Evolutionary conservation across 2,113 vertebrate species (phyloP), one percentile per base, ranked within the genome.

Genomic region (Tapirus terrestris): DNA sequence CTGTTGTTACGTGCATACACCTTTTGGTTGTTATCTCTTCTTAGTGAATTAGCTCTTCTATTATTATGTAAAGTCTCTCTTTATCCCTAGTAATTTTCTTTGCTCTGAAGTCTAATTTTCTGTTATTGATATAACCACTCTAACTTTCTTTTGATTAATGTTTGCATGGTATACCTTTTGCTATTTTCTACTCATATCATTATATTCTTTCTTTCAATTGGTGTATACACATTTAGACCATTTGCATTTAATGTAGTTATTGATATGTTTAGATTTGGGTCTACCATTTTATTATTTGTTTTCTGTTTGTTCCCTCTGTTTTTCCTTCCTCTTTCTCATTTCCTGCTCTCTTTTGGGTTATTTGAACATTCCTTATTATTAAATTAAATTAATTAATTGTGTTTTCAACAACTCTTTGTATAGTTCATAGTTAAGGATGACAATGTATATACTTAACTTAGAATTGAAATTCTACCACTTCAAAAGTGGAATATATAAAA

Each of bases 31-130:
- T 96, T 80, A 79, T 77, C 58, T 80, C 39, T 85, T 75, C 79
- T 51, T 91, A 85, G 68, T 67, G 67, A 95, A 87, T 83, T 79
- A 97, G 94, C 27, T 97, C 73, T 91, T 96, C 81, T 77, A 82
- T 80, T 23, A 86, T 73, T 95, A 89, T 83, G 29, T 70, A 97
- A 91, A 94, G 85, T 80, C 89, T 17, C 65, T 79, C 56, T 95
- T 92, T 94, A 94, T 67, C 56, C 21, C n/a, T 39, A 77, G 61
- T 68, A 60, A 91, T 94, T 89, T 93, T 82, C 84, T 96, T 90
- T 96, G 89, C 53, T 93, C 60, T 94, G 72, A 91, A 82, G 76
- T 91, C 81, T 89, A 77, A 96, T 91, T 91, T 96, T 94, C 91
- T 97, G 77, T 73, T 81, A 95, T 68, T 80, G 96, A 96, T 88